Conservation (phyloP, 2,888 invertebrate species). For the Pyralis farinalis region DNA sequence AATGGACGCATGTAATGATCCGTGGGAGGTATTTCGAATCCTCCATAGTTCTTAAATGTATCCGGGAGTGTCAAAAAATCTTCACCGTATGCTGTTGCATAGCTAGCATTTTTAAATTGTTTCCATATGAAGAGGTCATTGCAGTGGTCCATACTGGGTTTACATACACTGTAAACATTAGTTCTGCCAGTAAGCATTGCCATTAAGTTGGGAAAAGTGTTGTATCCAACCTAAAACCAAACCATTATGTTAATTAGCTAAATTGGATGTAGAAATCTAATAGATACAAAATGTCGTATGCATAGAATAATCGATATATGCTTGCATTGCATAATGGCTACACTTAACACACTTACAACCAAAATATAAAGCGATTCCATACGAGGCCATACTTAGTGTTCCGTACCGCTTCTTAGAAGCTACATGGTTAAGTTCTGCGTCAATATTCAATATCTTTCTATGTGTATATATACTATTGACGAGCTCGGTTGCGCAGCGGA, state of each 20-base stretch:
- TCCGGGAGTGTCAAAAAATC: conserved; percentile 85
- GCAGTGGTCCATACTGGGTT: conserved; percentile 80
- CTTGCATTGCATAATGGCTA: no score
- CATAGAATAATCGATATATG: no score
- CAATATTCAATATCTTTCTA: no score
- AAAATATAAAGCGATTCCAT: no score
- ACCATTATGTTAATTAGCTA: conserved; percentile 2
- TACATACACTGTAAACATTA: conserved; percentile 69
- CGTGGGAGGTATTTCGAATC: conserved; percentile 78
- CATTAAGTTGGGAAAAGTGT: conserved; percentile 95
- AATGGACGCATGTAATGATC: conserved; percentile 91
- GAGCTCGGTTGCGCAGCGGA: no score
- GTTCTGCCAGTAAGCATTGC: conserved; percentile 88
- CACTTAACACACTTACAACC: no score
- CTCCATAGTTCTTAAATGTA: conserved; percentile 81
- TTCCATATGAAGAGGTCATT: conserved; percentile 89
- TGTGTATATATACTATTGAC: no score
- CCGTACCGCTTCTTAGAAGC: no score
- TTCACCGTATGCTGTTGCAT: conserved; percentile 90
- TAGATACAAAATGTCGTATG: no score
- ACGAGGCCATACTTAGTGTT: no score
- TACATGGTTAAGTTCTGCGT: no score
- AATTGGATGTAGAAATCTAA: no score
- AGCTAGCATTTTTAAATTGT: conserved; percentile 84
- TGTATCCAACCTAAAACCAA: conserved; percentile 59